Evolutionary conservation across 1,140 invertebrate species (phyloP), one percentile per base, ranked within the genome.

Genomic region (Pogonomyrmex barbatus): DNA sequence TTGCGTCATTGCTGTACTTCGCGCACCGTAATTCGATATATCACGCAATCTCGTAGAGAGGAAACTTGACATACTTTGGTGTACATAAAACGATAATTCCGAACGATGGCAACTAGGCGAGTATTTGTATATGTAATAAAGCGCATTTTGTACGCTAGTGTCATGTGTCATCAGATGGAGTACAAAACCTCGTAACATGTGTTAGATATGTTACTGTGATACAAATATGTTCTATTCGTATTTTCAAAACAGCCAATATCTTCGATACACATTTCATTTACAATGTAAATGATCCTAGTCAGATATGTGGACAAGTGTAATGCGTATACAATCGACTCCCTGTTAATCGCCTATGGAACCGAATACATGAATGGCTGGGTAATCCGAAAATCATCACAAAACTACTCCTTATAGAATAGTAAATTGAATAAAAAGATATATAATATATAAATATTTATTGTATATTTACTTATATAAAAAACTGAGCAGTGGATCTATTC

Each of bases 171-270:
- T 70, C 36, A 50, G 62, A 73, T 65, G 45, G 65, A 82, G 56
- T 76, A 86, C 60, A 70, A 87, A 75, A 83, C 45, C 73, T 77
- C 77, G 45, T 84, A 78, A 70, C 71, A 82, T 75, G 9, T 71
- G 2, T 78, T 87, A 87, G 85, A 76, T 87, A 62, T 76, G 73
- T 84, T 79, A 63, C 85, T 90, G 89, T 89, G 78, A 89, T 89
- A 87, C 68, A 77, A 54, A 58, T 56, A 71, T 24, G 30, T 42
- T 10, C 42, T 10, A 50, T 33, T 62, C 42, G 67, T 47, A 39
- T 14, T 73, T 39, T 73, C 10, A 83, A 73, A 42, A 83, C 50
- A 47, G 50, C 36, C 17, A 2, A 47, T 70, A 56, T 81, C 10
- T 70, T 45, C 65, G 24, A 30, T 30, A 33, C 36, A 24, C 24